A percentile compares a stretch with the other conserved stretches of the same genome.
Evolutionary conservation across 2,797 vertebrate species (phyloP).

Genomic region (Parauchenoglanis ngamensis): DNA sequence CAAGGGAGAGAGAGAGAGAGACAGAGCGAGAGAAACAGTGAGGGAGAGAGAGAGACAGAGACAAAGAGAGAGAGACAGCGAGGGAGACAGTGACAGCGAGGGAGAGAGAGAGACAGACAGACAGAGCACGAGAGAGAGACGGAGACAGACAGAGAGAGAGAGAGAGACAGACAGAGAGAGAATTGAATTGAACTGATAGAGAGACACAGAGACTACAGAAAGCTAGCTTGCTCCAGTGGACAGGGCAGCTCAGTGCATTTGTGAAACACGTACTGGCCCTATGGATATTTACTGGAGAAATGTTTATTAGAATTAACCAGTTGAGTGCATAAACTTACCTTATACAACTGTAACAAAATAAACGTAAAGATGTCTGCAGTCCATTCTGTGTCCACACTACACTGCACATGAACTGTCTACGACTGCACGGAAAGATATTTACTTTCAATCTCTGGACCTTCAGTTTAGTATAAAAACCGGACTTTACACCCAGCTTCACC

Average conservation of each 20-base stretch:
- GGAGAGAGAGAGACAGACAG: no score
- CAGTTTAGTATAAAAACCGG: neutral
- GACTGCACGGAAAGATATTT: neutral
- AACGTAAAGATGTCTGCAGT: neutral
- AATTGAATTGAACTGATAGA: neutral
- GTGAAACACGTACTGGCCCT: neutral
- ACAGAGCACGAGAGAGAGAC: no score
- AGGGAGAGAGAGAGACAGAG: no score
- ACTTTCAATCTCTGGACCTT: neutral
- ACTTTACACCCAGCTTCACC: neutral
- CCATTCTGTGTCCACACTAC: neutral
- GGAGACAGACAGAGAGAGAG: neutral
- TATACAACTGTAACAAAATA: neutral
- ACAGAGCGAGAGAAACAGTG: no score
- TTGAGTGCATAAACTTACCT: neutral
- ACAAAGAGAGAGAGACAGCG: no score
- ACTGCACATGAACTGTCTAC: neutral
- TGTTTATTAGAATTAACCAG: neutral
- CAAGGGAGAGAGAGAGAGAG: no score
- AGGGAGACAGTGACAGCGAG: no score
- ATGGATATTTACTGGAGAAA: neutral
- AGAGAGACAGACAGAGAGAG: neutral
- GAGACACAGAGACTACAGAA: neutral
- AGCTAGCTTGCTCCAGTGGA: neutral
- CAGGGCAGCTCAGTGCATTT: neutral